Base-by-base conservation (phyloP, 2,113 vertebrate species). In the Hippocampus comes region DNA sequence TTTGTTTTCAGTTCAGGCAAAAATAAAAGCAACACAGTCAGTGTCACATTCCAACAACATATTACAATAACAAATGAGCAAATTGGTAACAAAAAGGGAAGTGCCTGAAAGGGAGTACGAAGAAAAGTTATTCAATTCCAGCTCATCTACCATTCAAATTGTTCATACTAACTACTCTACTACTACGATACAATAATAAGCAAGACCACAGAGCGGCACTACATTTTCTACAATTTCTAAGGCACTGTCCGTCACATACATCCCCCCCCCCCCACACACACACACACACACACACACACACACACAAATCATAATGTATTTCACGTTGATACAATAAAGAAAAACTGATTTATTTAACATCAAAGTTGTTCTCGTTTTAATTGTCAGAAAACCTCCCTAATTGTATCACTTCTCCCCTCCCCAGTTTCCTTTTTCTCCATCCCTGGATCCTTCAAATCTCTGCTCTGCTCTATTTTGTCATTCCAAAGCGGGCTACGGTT, bases 401-500 rank as follows among this genome's bases (percentile, higher is more conserved):
- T 30, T 63, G 60, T 59, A 55, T 73, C 15, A 73, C 63, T 73
- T 27, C 55, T 55, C 8, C 10, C 6, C 12, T 67, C 60, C 61
- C 43, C 46, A 17, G 9, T 70, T 72, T 73, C 41, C n/a, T 9
- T 38, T 70, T 70, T 84, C 64, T 70, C 77, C 57, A 71, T 74
- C 82, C 18, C 65, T 25, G 41, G 9, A 43, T 25, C n/a, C n/a
- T 18, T 49, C 43, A 67, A 49, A 18, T 46, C 41, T 80, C 80
- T 61, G 75, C 82, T 75, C 77, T 74, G 64, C 75, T 75, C 56
- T 48, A n/a, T 57, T 61, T 77, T 71, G 42, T 77, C 75, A 69
- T 68, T 73, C 63, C 71, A 83, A 71, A 80, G 79, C 64, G 12
- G 66, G 27, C 74, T 83, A 76, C 82, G 82, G 82, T 64, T 60